A percentile compares a stretch with the other conserved stretches of the same genome.
These are phyloP conservation scores for Andrena flavipes DNA, from an alignment of 2,888 invertebrate genomes.

Conservation along the genomic window DNA sequence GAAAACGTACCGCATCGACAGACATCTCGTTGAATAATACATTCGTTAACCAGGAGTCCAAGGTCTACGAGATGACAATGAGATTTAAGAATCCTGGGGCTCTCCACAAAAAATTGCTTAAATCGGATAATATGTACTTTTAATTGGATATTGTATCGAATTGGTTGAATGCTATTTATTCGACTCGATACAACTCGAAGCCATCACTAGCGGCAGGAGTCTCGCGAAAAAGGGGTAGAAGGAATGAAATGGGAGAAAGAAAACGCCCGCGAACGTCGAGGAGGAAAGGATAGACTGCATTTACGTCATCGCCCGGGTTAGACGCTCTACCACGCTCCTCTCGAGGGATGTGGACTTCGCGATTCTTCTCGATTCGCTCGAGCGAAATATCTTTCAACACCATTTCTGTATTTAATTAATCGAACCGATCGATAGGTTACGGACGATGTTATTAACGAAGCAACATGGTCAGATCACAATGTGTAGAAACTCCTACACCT, in stretches of 20 bases:
- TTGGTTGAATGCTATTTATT: no score
- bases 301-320: slow-evolving; percentile 80
- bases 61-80: background rate
- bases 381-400: slow-evolving; percentile 8
- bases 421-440: background rate
- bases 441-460: background rate
- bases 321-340: slow-evolving; percentile 26
- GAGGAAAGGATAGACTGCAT: slow-evolving; percentile 44
- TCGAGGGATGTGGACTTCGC: slow-evolving; percentile 22
- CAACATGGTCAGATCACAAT: background rate
- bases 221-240: slow-evolving; percentile 56
- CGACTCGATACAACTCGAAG: slow-evolving; percentile 2
- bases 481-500: no score
- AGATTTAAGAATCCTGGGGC: no score
- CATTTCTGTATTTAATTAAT: background rate
- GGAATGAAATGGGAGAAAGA: slow-evolving; percentile 23
- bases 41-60: background rate
- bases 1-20: no score
- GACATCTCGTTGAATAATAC: background rate
- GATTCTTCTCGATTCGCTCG: slow-evolving; percentile 10
- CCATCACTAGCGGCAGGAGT: slow-evolving; percentile 12
- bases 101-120: no score
- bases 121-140: no score
- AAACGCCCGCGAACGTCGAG: slow-evolving; percentile 28
- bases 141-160: no score